These are phyloP conservation scores for Chironomus striatipennis DNA, from an alignment of 1,140 invertebrate species.

Conservation along the genomic window DNA sequence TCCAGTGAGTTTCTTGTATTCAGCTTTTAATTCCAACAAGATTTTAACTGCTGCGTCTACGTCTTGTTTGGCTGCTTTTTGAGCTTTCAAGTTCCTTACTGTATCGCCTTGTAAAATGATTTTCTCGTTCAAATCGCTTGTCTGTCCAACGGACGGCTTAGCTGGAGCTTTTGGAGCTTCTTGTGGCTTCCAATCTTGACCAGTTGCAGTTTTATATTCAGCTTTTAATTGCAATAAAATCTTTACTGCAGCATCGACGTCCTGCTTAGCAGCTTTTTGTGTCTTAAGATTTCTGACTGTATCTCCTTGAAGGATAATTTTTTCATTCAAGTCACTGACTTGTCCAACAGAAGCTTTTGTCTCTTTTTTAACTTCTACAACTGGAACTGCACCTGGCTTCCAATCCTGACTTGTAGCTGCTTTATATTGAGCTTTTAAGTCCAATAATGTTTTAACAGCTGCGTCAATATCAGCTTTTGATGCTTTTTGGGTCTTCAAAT, in stretches of 20 bases:
- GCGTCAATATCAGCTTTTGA: conserved; percentile 33
- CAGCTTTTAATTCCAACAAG: conserved; percentile 57
- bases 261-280: conserved; percentile 48
- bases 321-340: conserved; percentile 33
- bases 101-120: conserved; percentile 57
- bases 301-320: conserved; percentile 56
- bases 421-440: conserved; percentile 48
- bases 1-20: conserved; percentile 58
- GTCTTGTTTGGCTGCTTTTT: conserved; percentile 47
- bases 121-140: conserved; percentile 42
- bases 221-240: conserved; percentile 57
- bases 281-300: conserved; percentile 59
- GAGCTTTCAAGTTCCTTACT: conserved; percentile 57
- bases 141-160: conserved; percentile 35
- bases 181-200: conserved; percentile 53
- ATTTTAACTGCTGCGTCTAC: conserved; percentile 58
- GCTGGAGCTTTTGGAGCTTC: conserved; percentile 26
- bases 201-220: conserved; percentile 56
- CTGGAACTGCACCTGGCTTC: conserved; percentile 42
- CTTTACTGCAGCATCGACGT: conserved; percentile 57
- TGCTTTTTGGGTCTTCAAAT: conserved; percentile 53
- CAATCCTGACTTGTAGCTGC: conserved; percentile 52
- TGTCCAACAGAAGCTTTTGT: not conserved
- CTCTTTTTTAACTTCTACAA: conserved; percentile 26
- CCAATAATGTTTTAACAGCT: conserved; percentile 48